Evolutionary conservation across 2,888 invertebrate species (phyloP).

Genomic region (Caenorhabditis plicata): DNA sequence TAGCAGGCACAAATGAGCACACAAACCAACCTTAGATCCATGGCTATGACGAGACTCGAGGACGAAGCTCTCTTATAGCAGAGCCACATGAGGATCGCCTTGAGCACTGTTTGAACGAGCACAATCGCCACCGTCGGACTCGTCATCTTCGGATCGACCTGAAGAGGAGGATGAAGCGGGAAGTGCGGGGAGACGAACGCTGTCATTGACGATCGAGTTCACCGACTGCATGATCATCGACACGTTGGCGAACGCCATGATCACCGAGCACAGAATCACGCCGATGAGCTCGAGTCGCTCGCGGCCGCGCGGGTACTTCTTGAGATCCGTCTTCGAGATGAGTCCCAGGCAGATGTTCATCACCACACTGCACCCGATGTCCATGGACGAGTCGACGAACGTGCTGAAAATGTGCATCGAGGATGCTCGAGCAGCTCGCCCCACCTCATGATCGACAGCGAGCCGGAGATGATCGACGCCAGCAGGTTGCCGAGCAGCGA

Average conservation of each 20-base stretch:
- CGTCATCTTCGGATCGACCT: conserved; percentile 38
- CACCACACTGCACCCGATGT: conserved; percentile 34
- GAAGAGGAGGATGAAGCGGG: not conserved
- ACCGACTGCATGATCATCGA: conserved; percentile 41
- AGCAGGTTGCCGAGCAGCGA: conserved; percentile 29
- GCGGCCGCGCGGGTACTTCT: conserved; percentile 29
- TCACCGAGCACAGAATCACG: conserved; percentile 29
- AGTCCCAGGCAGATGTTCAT: conserved; percentile 33
- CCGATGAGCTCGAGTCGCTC: conserved; percentile 36
- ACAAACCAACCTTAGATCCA: conserved; percentile 13
- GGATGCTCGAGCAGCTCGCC: too few species aligned
- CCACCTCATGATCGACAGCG: conserved; percentile 38
- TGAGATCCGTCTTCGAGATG: conserved; percentile 17
- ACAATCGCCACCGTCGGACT: conserved; percentile 25
- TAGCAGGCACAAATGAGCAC: too few species aligned
- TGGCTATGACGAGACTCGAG: conserved; percentile 32
- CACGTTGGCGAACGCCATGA: conserved; percentile 43
- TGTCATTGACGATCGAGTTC: conserved; percentile 33
- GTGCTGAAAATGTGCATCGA: conserved; percentile 23
- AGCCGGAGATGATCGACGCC: conserved; percentile 37
- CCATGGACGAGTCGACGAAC: conserved; percentile 42
- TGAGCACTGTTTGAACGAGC: conserved; percentile 28
- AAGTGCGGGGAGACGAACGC: conserved; percentile 3
- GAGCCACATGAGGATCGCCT: conserved; percentile 29
- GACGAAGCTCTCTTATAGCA: conserved; percentile 28